These are phyloP conservation scores for Cottus gobio DNA, from an alignment of 2,113 vertebrate genomes.

Conservation along the genomic window DNA sequence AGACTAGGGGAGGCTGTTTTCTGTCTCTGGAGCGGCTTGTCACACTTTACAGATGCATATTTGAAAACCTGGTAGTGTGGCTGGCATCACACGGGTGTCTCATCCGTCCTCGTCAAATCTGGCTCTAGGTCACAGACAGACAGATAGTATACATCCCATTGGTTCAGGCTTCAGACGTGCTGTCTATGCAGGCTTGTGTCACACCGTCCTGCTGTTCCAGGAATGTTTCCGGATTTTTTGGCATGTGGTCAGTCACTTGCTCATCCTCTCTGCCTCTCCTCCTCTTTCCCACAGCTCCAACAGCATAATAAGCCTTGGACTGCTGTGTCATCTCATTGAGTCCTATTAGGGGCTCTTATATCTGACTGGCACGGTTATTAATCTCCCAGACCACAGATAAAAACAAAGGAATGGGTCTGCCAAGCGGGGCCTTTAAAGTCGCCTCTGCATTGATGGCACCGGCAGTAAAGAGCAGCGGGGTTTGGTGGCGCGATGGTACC, in stretches of 20 bases:
- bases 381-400: constrained; percentile 53
- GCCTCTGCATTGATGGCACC: constrained; percentile 25
- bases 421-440: constrained; percentile 41
- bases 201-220: constrained; percentile 14
- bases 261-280: constrained; percentile 7
- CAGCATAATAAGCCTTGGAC: constrained; percentile 51
- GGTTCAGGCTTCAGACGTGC: constrained; percentile 23
- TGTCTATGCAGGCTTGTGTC: not conserved
- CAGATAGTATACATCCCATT: constrained; percentile 26
- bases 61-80: constrained; percentile 45
- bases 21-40: constrained; percentile 48
- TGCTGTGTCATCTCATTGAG: constrained; percentile 64
- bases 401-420: constrained; percentile 51
- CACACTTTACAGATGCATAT: constrained; percentile 58
- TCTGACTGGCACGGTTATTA: constrained; percentile 69
- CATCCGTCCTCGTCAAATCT: constrained; percentile 37
- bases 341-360: constrained; percentile 70
- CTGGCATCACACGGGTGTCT: constrained; percentile 46
- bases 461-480: constrained; percentile 25
- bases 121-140: constrained; percentile 29
- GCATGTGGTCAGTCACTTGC: constrained; percentile 37
- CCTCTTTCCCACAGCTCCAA: constrained; percentile 38
- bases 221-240: constrained; percentile 25
- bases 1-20: constrained; percentile 42
- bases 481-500: constrained; percentile 3